These are phyloP conservation scores for Drosophila meridionalis DNA, from an alignment of 2,888 invertebrate genomes.

Conservation along the genomic window DNA sequence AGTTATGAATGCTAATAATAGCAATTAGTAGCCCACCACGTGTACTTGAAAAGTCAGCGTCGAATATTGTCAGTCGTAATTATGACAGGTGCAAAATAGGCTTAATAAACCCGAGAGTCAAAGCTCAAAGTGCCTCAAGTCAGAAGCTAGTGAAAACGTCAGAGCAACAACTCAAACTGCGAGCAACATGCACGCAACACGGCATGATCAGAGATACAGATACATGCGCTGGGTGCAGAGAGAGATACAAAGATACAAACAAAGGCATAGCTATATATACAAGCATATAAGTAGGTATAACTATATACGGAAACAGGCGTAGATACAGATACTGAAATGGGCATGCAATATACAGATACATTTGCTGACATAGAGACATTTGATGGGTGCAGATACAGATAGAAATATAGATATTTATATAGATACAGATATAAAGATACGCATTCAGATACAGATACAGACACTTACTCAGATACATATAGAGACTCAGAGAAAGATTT, in stretches of 20 bases:
- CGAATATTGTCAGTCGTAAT: conserved; percentile 26
- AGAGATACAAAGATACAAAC: conserved; percentile 20
- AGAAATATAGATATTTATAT: too few relatives aligned
- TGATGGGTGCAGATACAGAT: neutral
- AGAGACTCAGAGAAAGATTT: too few relatives aligned
- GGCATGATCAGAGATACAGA: conserved; percentile 13
- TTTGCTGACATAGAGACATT: neutral
- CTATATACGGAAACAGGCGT: neutral
- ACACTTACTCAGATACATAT: too few relatives aligned
- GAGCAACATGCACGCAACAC: conserved; percentile 44
- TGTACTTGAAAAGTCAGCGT: conserved; percentile 32
- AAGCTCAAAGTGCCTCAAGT: conserved; percentile 46
- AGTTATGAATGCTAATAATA: conserved; percentile 7
- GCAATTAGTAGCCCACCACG: conserved; percentile 14
- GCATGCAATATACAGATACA: neutral
- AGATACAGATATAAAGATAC: too few relatives aligned
- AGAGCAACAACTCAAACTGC: conserved; percentile 22
- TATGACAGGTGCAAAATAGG: conserved; percentile 45
- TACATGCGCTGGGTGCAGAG: neutral
- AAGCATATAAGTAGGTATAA: too few relatives aligned
- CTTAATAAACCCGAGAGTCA: conserved; percentile 21
- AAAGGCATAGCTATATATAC: conserved; percentile 2
- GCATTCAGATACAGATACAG: too few relatives aligned
- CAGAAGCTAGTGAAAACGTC: conserved; percentile 27
- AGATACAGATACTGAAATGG: neutral